Evolutionary conservation across 2,113 vertebrate species (phyloP).

Genomic region (Eulemur rufifrons): DNA sequence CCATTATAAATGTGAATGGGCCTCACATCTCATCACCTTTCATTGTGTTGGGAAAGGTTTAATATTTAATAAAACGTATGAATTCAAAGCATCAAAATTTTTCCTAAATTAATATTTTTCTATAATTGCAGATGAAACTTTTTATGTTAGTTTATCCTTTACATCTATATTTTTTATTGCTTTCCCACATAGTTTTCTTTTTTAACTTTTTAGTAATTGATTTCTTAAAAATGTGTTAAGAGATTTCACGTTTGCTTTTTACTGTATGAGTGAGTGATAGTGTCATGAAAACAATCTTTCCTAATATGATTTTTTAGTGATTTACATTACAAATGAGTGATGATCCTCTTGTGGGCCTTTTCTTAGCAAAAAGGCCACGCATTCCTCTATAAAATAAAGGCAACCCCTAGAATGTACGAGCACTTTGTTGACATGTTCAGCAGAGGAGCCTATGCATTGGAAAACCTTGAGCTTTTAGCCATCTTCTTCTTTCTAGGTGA

Average conservation of each 20-base stretch:
- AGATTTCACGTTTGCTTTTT: neutral
- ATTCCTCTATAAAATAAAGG: neutral
- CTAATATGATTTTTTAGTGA: neutral
- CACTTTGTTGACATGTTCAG: constrained; percentile 57
- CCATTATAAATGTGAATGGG: neutral
- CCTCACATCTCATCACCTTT: neutral
- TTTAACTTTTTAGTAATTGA: neutral
- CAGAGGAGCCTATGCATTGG: constrained; percentile 28
- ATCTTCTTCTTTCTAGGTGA: constrained; percentile 51
- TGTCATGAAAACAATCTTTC: neutral
- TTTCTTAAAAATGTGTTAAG: constrained; percentile 10
- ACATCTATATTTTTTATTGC: neutral
- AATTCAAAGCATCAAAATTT: constrained; percentile 10
- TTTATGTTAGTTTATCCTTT: neutral
- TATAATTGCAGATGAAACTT: constrained; percentile 23
- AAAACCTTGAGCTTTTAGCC: neutral
- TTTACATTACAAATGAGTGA: neutral
- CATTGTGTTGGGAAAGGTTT: neutral
- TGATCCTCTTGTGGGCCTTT: neutral
- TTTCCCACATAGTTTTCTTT: neutral
- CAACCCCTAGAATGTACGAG: neutral
- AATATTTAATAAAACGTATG: neutral
- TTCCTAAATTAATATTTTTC: constrained; percentile 13
- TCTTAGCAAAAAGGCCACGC: neutral
- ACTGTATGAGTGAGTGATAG: neutral